Base-by-base conservation (phyloP, 1,140 invertebrate species). In the Caenorhabditis brenneri region DNA sequence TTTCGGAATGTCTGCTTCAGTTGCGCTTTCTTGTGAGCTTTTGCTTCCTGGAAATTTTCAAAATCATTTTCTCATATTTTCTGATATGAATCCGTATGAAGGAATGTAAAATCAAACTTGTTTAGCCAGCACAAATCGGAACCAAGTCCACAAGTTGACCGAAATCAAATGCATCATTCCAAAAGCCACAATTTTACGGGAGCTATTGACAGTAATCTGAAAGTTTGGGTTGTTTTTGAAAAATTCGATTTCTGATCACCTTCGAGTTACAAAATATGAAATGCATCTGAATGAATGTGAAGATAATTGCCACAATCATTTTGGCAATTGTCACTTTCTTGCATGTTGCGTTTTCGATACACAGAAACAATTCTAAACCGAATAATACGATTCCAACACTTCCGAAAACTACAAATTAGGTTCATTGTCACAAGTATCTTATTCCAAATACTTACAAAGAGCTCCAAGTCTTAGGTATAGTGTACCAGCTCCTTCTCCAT, bases 181-280 rank as follows among this genome's bases (percentile, higher is more conserved):
- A n/a, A 90, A 81, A 80, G 91, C 91, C 2, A 87, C 88, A 6
- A 74, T 74, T 42, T 74, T 74, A 12, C 36, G 33, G 24, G 65
- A 74, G n/a, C 65, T 42, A n/a, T 74, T 74, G 1, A 74, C 65
- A 9, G 65, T 74, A 12, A 74, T 74, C 65, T 74, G 36, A 42
- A 74, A 46, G 9, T 58, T 69, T 80, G 22, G 24, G 10, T 15
- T 2, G 46, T 31, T 53, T 33, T 9, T 36, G 19, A 29, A 65
- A 31, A 22, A 15, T 16, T 0, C 2, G 5, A 12, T 19, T 65
- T 36, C 49, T n/a, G 7, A 42, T 42, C 12, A 91, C 89, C 83
- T 89, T 90, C 16, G 89, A 91, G 80, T 90, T 91, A 51, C 90
- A 91, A 69, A 90, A 90, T 39, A 90, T 89, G 69, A 90, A 90